Evolutionary conservation across 2,113 vertebrate genomes (phyloP).

Genomic region (Eretmochelys imbricata): DNA sequence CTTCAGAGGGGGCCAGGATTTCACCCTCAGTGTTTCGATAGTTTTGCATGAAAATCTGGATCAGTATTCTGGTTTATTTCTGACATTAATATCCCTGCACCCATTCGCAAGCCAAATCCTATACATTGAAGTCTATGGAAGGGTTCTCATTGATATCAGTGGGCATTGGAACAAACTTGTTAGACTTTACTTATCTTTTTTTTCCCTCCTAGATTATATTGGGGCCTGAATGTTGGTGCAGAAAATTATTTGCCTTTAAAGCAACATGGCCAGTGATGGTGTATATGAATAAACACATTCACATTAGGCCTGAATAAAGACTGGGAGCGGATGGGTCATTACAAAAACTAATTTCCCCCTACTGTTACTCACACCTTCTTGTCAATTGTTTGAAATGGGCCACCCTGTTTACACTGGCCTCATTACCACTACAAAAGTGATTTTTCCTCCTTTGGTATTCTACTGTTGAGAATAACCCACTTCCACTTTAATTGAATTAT

Average conservation of each 20-base stretch:
- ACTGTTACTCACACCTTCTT: no score
- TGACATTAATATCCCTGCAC: neutral
- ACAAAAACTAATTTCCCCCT: no score
- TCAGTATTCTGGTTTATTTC: neutral
- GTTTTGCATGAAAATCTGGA: neutral
- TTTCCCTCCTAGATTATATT: neutral
- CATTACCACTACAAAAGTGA: no score
- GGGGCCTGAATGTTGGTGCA: neutral
- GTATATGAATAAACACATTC: neutral
- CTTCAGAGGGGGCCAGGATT: neutral
- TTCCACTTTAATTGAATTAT: no score
- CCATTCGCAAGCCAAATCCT: neutral
- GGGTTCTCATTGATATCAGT: neutral
- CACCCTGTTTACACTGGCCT: no score
- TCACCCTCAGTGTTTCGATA: neutral
- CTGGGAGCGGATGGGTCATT: no score
- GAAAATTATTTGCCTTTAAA: neutral
- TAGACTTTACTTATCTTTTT: neutral
- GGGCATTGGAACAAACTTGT: neutral
- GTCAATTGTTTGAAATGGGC: no score
- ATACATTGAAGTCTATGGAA: neutral
- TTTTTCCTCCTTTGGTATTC: no score
- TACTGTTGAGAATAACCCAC: no score
- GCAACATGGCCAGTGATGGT: neutral
- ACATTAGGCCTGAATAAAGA: no score